Base-by-base conservation (phyloP, 1,140 invertebrate species). In the Cotesia typhae region DNA sequence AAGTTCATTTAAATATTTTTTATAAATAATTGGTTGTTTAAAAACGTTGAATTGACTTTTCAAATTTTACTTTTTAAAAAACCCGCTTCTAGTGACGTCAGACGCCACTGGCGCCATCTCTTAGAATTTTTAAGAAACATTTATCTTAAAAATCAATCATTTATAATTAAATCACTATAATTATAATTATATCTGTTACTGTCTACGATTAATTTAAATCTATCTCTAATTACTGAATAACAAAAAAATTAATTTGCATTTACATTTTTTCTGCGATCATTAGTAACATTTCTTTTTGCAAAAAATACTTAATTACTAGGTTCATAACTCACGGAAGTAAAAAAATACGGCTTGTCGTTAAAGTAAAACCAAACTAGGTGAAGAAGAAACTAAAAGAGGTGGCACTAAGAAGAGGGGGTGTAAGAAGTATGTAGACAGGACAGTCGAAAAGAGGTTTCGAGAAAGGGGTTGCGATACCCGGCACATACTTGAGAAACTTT, bases 401-500 rank as follows among this genome's bases (percentile, higher is more conserved):
- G 6, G 20, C 7, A 3, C 0, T 68, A 35, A 20, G 55, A 41
- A 67, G 51, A 37, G 9, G 52, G 52, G 17, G 10, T 10, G 3
- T 10, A 7, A 17, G 47, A 37, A 41, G 57, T 61, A 35, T 70
- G n/a, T 5, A 38, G 51, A 52, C 65, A 63, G 5, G 63, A 55
- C 35, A 66, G 70, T 35, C 53, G 20, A 53, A 66, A 36, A 52
- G 17, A 38, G 57, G 57, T 59, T 59, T 37, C 17, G 67, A 51
- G 57, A 65, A 47, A 77, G 77, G 52, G 71, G 70, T 57, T 67
- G 67, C 75, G 73, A 63, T 81, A 77, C 77, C 78, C 77, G 74
- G 80, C 82, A 84, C 82, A 84, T 86, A 86, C 84, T 86, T 85
- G 83, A 82, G 80, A 84, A 86, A 86, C 80, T 86, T 86, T 79